Percentiles rank a stretch among this genome's conserved stretches.
These are phyloP conservation scores for Troglohyphantes excavatus DNA, from an alignment of 2,888 invertebrate species.

Conservation along the genomic window DNA sequence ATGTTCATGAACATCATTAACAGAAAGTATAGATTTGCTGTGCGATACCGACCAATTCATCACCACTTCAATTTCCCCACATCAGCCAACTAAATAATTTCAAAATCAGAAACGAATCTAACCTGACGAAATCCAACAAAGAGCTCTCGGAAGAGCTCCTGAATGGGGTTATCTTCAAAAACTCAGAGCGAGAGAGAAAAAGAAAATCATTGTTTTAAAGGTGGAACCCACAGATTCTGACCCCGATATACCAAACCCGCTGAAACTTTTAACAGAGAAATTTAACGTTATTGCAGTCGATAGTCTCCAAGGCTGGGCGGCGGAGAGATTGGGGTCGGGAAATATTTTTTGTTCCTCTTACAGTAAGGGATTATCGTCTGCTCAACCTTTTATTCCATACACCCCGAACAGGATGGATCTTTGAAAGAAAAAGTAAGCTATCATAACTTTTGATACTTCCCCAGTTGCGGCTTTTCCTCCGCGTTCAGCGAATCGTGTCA, in stretches of 20 bases:
- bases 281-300: conserved; percentile 53
- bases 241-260: conserved; percentile 51
- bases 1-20: no score
- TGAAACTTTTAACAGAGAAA: conserved; percentile 27
- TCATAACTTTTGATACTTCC: not conserved
- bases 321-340: conserved; percentile 54
- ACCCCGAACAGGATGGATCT: not conserved
- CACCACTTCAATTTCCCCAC: conserved; percentile 46
- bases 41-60: conserved; percentile 2
- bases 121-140: conserved; percentile 60
- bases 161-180: conserved; percentile 66
- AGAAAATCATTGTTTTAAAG: conserved; percentile 57
- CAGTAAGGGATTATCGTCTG: conserved; percentile 7
- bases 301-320: conserved; percentile 60
- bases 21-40: no score
- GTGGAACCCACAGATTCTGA: conserved; percentile 37
- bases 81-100: conserved; percentile 41
- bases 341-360: conserved; percentile 53
- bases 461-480: not conserved
- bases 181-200: conserved; percentile 16
- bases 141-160: conserved; percentile 46
- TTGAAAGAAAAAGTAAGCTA: not conserved
- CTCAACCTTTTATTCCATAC: not conserved
- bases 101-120: conserved; percentile 23
- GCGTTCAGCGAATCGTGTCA: conserved; percentile 14